Base-by-base conservation (phyloP, 2,797 vertebrate species). In the Peromyscus melanophrys region DNA sequence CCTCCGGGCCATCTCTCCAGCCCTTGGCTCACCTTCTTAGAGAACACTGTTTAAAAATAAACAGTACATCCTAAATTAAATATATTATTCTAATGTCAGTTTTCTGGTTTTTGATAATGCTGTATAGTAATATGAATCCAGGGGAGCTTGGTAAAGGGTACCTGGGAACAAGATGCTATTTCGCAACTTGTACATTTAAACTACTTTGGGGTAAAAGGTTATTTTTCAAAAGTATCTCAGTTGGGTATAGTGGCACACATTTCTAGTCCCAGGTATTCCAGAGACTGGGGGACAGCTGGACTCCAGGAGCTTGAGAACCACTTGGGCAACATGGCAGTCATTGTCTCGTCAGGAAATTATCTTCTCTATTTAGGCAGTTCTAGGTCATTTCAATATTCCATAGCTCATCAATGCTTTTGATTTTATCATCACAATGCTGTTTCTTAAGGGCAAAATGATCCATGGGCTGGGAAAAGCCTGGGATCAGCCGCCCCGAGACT, bases 11-110 rank as follows among this genome's bases (percentile, higher is more conserved):
- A 25, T 52, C 83, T 69, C 43, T n/a, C 83, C 9, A 85, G 83
- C 31, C 31, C 31, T 85, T 69, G 3, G 0, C 31, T 85, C 21
- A 16, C 43, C 14, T 73, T 63, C 19, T 37, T 84, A 65, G n/a
- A 69, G 37, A 93, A 40, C 82, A 59, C 52, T 89, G 57, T 92
- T 87, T 83, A 88, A 88, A 95, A 96, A 84, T 83, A 94, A 86
- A 34, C 4, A 67, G 27, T 69, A 25, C n/a, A 90, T 29, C 14
- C 23, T 43, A 46, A 46, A 17, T 91, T 65, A 52, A 52, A 43
- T 49, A 6, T 80, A 40, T 73, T 78, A 43, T 69, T 25, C 21
- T 61, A 85, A 89, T 57, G 25, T n/a, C 21, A 46, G 16, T 85
- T 95, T 96, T 76, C 52, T 93, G 59, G 43, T 83, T 96, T 94